phyloP scores from a whole-genome alignment of 2,888 invertebrate species.

The Luffia ferchaultella region DNA sequence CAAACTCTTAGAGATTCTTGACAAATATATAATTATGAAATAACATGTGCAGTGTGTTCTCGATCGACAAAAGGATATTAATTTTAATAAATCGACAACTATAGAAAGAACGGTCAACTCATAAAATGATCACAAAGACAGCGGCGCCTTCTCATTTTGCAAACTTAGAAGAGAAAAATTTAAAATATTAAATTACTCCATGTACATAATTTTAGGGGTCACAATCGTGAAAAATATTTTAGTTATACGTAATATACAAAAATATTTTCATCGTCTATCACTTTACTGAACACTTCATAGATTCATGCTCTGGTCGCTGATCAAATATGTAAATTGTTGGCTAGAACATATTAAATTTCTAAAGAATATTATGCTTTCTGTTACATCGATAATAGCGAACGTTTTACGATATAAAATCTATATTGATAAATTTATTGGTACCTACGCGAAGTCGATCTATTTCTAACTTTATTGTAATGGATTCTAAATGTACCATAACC shows the following conservation, averaged over 20 bases:
- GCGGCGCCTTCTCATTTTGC: too few species aligned
- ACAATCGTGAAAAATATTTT: too few species aligned
- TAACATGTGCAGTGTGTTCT: too few species aligned
- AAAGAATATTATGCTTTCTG: not conserved
- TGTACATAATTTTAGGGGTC: too few species aligned
- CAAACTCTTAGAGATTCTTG: not conserved
- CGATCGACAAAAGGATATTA: too few species aligned
- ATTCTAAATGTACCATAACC: not conserved
- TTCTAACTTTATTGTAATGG: not conserved
- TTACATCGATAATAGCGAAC: too few species aligned
- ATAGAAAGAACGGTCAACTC: too few species aligned
- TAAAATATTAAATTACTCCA: too few species aligned
- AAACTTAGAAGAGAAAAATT: too few species aligned
- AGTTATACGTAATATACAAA: conserved; percentile 35
- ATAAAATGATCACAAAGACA: too few species aligned
- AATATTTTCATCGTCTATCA: conserved; percentile 57
- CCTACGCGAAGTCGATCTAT: not conserved
- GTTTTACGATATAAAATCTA: not conserved
- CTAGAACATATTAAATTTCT: conserved; percentile 19
- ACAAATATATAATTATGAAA: too few species aligned
- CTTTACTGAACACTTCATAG: conserved; percentile 55
- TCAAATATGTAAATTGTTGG: conserved; percentile 32
- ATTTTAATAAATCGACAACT: too few species aligned
- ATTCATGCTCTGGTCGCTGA: conserved; percentile 43
- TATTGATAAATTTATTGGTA: not conserved